Conservation (phyloP, 2,113 vertebrate species). For the Phyllostomus hastatus region DNA sequence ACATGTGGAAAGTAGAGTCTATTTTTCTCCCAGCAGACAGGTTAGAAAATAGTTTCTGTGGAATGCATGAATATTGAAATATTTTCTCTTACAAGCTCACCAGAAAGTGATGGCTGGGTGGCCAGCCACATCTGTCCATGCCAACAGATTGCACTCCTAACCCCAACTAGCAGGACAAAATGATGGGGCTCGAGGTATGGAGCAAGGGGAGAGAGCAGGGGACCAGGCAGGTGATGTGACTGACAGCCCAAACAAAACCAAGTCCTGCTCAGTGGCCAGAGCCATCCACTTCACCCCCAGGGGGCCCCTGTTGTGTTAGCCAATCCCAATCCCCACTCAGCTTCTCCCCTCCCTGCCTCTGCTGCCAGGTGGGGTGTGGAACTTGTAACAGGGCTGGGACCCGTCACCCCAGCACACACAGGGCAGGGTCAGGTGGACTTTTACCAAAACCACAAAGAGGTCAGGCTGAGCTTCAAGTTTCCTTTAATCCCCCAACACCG, state of each 20-base stretch:
- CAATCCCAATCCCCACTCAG: background rate
- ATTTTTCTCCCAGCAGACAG: slow-evolving; percentile 9
- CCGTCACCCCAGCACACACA: background rate
- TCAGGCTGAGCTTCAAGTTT: background rate
- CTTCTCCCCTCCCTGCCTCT: background rate
- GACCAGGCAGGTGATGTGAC: background rate
- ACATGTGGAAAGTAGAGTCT: background rate
- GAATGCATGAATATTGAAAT: background rate
- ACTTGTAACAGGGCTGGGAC: background rate
- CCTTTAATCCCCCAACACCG: background rate
- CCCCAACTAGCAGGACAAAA: background rate
- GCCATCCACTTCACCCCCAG: background rate
- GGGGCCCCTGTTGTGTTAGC: background rate
- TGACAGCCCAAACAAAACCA: background rate
- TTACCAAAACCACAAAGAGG: background rate
- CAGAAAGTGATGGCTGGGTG: background rate
- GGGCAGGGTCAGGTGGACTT: background rate
- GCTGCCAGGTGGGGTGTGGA: background rate
- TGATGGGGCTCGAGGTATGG: background rate
- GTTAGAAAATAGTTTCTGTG: background rate
- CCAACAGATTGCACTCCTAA: background rate
- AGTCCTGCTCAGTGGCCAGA: background rate
- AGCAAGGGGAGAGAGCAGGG: background rate
- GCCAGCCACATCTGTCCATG: background rate
- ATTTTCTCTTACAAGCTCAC: background rate